phyloP scores from a whole-genome alignment of 1,140 invertebrate species.

The Drepana arcuata region DNA sequence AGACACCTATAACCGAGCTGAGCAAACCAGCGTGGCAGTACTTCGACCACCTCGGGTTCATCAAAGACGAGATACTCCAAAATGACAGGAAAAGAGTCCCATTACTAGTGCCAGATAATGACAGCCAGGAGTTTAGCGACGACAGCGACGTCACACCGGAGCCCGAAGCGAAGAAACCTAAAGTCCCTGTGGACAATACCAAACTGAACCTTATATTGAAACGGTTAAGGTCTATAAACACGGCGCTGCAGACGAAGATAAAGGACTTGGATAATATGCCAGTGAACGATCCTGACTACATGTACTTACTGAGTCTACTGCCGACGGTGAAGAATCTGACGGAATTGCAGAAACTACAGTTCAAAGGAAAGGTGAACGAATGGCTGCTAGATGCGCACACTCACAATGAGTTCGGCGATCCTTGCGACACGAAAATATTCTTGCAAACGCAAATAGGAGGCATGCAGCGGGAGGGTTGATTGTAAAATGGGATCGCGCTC shows the following conservation, averaged over 20 bases:
- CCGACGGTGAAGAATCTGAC: conserved; percentile 17
- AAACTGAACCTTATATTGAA: conserved; percentile 1
- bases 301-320: conserved; percentile 21
- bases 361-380: conserved; percentile 20
- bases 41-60: conserved; percentile 12
- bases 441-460: conserved; percentile 5
- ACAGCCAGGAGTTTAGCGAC: too few species aligned
- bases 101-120: too few species aligned
- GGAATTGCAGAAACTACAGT: conserved; percentile 20
- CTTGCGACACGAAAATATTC: conserved; percentile 8
- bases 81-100: background rate
- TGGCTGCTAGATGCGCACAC: conserved; percentile 18
- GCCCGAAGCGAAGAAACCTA: background rate
- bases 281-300: conserved; percentile 15
- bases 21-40: conserved; percentile 13
- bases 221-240: conserved; percentile 1
- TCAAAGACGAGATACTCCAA: conserved; percentile 11
- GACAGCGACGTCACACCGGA: too few species aligned
- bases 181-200: background rate
- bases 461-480: too few species aligned
- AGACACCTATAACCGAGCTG: too few species aligned
- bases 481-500: too few species aligned
- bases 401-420: conserved; percentile 11
- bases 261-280: conserved; percentile 1
- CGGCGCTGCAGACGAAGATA: background rate